Base-by-base conservation (phyloP, 2,113 vertebrate genomes). In the Brevimyrus niger region DNA sequence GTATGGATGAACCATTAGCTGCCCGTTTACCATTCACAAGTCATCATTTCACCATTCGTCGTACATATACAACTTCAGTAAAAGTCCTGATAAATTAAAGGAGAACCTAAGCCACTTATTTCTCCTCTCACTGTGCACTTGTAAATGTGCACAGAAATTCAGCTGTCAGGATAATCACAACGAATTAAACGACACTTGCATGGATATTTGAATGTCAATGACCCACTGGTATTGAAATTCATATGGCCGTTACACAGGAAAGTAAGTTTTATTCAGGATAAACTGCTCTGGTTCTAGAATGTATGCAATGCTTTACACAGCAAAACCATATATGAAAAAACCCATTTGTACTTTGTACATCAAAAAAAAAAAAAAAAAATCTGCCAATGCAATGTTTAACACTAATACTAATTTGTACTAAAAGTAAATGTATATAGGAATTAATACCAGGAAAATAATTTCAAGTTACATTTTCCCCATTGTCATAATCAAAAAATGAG, bases 361-460 rank as follows among this genome's bases (percentile, higher is more conserved):
- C 35, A 21, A 55, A 23, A 55, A 55, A 55, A 53, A 31, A 27
- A 10, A 48, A 55, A 21, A 76, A 76, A 88, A 21, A 4, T 35
- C 7, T 55, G 51, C 76, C 47, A 31, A 31, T 23, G 11, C 51
- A 84, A 58, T 19, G 23, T 55, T 35, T 53, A 83, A 84, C 4
- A 15, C 19, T 61, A 61, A 46, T 21, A 48, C 61, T 13, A 61
- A 84, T 87, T 55, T 87, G 31, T 51, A 15, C 87, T 61, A 11
- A 87, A 35, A 58, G 55, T 8, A 89, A 84, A 84, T 27, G 88
- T 58, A 89, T 46, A 83, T 84, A 55, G 15, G 31, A 85, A 50
- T 82, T 89, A 84, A 82, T 31, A 89, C 88, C 53, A 84, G 88
- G 50, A 84, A 89, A 89, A 84, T 55, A 55, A 89, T 84, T 89